Conservation (phyloP, 2,797 vertebrate species). For the Oreortyx pictus region DNA sequence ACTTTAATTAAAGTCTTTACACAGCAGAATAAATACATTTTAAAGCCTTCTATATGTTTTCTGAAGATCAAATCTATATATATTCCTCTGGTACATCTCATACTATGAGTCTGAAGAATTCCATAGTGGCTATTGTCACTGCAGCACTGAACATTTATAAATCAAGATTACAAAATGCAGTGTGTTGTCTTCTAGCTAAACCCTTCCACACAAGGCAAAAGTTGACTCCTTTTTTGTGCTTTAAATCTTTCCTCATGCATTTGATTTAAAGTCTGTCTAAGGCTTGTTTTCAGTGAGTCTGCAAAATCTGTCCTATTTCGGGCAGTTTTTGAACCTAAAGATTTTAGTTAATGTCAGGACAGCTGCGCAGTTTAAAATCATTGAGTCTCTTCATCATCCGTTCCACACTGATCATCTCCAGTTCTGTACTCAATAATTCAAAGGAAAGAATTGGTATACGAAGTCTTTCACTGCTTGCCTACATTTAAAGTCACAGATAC, state of each 20-base stretch:
- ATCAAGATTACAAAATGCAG: not conserved
- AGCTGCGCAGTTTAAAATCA: not conserved
- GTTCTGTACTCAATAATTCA: not conserved
- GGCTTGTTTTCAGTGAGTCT: not conserved
- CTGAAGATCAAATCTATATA: not conserved
- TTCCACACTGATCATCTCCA: not conserved
- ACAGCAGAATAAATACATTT: not conserved
- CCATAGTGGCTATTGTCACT: not conserved
- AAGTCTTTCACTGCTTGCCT: not conserved
- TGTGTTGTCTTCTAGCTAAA: not conserved
- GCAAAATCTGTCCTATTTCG: not conserved
- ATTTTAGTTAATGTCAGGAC: not conserved
- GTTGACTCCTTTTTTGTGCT: not conserved
- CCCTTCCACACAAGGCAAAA: not conserved
- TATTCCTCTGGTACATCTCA: not conserved
- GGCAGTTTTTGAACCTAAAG: not conserved
- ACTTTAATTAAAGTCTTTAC: not conserved
- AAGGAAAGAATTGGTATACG: not conserved
- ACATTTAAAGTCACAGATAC: not conserved
- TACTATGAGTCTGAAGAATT: not conserved
- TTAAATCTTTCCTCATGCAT: not conserved
- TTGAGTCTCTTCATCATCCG: not conserved
- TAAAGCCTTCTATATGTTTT: not conserved
- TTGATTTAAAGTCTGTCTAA: not conserved
- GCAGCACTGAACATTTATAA: not conserved